Base-by-base conservation (phyloP, 2,113 vertebrate genomes). In the Piaya cayana region DNA sequence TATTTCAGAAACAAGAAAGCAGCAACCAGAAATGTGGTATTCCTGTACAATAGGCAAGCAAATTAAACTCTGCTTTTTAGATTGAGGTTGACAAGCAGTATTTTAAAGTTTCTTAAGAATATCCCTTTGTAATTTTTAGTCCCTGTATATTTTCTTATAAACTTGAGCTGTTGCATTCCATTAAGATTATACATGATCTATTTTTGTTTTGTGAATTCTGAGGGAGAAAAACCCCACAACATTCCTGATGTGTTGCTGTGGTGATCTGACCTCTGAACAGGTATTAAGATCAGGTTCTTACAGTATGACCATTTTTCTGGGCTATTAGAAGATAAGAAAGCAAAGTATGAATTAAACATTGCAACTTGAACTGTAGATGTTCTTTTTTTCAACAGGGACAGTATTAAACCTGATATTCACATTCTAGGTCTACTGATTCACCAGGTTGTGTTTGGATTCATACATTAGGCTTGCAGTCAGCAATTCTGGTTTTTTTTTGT, bases 1-100 rank as follows among this genome's bases (percentile, higher is more conserved):
- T 68, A 34, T 63, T 63, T 75, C 34, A 42, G 62, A 63, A 87
- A 67, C 8, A 87, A 49, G 23, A 16, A 71, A 56, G 12, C 21
- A 64, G 0, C 65, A 36, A 47, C 9, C 45, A 81, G 55, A 72
- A 84, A 26, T 76, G n/a, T 0, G 2, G 3, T 42, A 37, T 75
- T 60, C 34, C 11, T 85, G 11, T 76, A 42, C 9, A n/a, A 12
- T 2, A 84, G 78, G 12, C 36, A 76, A 67, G 65, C 11, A 65
- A 59, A 49, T 45, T n/a, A 29, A 86, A 36, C 20, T 63, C 34
- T 43, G 22, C 30, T 85, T 82, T 85, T 85, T 85, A 34, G 29
- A 27, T 15, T 20, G 47, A 74, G 13, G 12, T 55, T 59, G 47
- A 32, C n/a, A 63, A 82, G 37, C 15, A 52, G 8, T 63, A 34